phyloP scores from a whole-genome alignment of 2,888 invertebrate genomes.

The Fabriciana adippe region DNA sequence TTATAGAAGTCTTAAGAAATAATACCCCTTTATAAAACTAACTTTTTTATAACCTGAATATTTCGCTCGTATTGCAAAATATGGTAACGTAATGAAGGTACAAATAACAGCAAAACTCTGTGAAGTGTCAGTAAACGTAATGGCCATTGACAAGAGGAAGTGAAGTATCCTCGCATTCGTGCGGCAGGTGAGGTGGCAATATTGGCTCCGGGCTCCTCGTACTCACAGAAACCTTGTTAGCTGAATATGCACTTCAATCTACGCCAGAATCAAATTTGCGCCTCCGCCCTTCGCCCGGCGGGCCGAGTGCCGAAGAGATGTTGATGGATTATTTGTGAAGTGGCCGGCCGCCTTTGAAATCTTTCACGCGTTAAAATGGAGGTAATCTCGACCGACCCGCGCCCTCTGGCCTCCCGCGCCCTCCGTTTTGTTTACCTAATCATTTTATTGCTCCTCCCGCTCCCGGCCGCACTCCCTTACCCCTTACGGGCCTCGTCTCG shows the following conservation, averaged over 20 bases:
- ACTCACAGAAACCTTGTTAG: constrained; percentile 66
- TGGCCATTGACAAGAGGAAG: constrained; percentile 21
- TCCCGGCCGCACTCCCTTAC: constrained; percentile 41
- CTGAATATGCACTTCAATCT: constrained; percentile 78
- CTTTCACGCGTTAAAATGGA: constrained; percentile 81
- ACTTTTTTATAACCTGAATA: no score
- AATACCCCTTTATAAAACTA: no score
- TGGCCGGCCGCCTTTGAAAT: constrained; percentile 77
- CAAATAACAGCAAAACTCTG: neutral
- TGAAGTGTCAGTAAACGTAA: neutral
- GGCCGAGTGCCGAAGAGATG: constrained; percentile 57
- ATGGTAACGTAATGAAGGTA: no score
- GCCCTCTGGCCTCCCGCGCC: constrained; percentile 42
- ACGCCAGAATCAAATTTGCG: constrained; percentile 71
- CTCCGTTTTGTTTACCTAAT: constrained; percentile 75
- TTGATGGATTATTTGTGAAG: constrained; percentile 81
- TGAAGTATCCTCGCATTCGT: constrained; percentile 21
- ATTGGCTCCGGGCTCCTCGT: constrained; percentile 17
- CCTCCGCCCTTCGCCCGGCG: constrained; percentile 48
- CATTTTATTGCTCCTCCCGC: constrained; percentile 65
- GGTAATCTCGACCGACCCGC: constrained; percentile 66
- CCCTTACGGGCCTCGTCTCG: constrained; percentile 41
- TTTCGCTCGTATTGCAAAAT: no score
- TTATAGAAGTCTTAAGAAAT: no score
- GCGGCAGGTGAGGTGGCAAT: constrained; percentile 27